A percentile compares a stretch with the other conserved stretches of the same genome.
Evolutionary conservation across 2,888 invertebrate species (phyloP).

Genomic region (Pteria penguin): DNA sequence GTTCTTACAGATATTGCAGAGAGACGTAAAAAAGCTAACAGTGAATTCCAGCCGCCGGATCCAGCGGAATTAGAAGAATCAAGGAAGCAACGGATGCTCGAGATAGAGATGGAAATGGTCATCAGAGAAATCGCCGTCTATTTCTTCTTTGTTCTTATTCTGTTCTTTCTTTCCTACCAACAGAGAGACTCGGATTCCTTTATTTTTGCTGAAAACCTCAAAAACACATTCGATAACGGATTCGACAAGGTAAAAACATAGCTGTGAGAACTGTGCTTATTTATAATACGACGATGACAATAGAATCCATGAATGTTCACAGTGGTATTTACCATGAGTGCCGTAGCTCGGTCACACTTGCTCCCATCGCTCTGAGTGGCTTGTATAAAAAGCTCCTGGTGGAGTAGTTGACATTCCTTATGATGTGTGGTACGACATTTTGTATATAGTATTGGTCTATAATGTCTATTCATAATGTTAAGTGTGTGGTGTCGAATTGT

Average conservation of each 20-base stretch:
- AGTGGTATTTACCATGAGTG: too few relatives aligned
- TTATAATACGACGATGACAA: too few relatives aligned
- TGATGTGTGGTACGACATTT: too few relatives aligned
- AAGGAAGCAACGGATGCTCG: slow-evolving; percentile 73
- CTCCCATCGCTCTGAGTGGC: not conserved
- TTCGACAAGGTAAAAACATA: slow-evolving; percentile 66
- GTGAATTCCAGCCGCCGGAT: slow-evolving; percentile 74
- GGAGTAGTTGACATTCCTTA: too few relatives aligned
- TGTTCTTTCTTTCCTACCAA: slow-evolving; percentile 80
- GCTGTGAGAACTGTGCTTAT: too few relatives aligned
- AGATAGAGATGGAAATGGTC: slow-evolving; percentile 78
- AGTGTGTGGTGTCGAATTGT: too few relatives aligned
- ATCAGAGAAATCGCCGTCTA: slow-evolving; percentile 76
- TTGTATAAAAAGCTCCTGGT: too few relatives aligned
- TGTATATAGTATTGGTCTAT: too few relatives aligned
- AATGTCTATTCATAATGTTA: too few relatives aligned
- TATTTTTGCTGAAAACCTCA: slow-evolving; percentile 67
- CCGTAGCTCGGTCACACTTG: not conserved
- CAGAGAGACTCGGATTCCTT: slow-evolving; percentile 75
- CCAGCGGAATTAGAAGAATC: slow-evolving; percentile 66
- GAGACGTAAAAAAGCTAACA: slow-evolving; percentile 67
- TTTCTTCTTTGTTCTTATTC: slow-evolving; percentile 76
- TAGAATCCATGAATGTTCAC: too few relatives aligned
- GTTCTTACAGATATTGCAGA: slow-evolving; percentile 69
- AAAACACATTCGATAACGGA: slow-evolving; percentile 68